Conservation (phyloP, 2,888 invertebrate genomes). For the Ypsolopha sequella region DNA sequence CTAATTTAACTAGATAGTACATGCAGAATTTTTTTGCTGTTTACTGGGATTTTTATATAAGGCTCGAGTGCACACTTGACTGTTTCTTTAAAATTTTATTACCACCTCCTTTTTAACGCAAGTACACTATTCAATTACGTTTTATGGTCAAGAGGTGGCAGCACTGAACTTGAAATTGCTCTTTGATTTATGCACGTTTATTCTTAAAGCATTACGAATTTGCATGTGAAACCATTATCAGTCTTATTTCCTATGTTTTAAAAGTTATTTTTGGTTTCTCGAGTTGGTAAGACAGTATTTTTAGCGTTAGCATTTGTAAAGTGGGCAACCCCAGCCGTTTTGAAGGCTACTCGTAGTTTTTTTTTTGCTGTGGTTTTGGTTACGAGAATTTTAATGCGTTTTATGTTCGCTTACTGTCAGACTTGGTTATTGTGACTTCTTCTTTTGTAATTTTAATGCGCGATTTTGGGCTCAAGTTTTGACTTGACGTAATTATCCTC, state of each 20-base stretch:
- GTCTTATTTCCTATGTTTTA: conserved; percentile 10
- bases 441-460: no score
- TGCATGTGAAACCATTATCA: conserved; percentile 13
- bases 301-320: not conserved
- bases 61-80: not conserved
- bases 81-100: conserved; percentile 35
- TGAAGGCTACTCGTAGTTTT: no score
- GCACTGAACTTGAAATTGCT: conserved; percentile 36
- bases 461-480: no score
- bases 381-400: no score
- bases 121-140: conserved; percentile 51
- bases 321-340: not conserved
- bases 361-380: no score
- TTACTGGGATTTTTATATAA: no score
- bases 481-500: no score
- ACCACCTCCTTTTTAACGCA: conserved; percentile 22
- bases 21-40: no score
- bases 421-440: no score
- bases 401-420: no score
- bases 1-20: no score
- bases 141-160: conserved; percentile 45
- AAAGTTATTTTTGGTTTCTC: conserved; percentile 3
- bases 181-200: conserved; percentile 52
- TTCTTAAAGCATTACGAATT: conserved; percentile 17
- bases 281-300: not conserved